These are phyloP conservation scores for Neoaliturus tenellus DNA, from an alignment of 2,888 invertebrate genomes.

Conservation along the genomic window DNA sequence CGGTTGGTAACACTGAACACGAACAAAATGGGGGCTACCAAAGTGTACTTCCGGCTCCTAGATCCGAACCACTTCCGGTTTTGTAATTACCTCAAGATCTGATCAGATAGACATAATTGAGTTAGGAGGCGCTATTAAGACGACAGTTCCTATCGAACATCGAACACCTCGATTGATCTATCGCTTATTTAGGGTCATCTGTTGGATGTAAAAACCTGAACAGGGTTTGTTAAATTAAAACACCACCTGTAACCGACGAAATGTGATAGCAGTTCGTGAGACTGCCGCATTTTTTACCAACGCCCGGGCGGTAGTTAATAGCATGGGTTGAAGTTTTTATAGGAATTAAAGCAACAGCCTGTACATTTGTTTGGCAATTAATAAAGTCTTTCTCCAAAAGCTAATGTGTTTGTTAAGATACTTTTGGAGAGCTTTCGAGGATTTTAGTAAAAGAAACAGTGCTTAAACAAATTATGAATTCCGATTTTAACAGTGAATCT, in stretches of 20 bases:
- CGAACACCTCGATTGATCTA: neutral
- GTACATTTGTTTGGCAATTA: too few species aligned
- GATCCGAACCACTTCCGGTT: constrained; percentile 19
- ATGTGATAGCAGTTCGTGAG: neutral
- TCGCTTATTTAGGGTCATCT: constrained; percentile 4
- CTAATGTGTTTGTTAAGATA: too few species aligned
- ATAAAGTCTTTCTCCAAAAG: too few species aligned
- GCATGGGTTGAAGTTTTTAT: too few species aligned
- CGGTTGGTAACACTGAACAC: constrained; percentile 6
- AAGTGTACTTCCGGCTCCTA: constrained; percentile 22
- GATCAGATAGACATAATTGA: constrained; percentile 3
- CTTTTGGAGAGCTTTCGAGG: too few species aligned
- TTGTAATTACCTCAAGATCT: neutral
- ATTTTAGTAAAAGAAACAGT: too few species aligned
- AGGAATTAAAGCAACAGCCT: too few species aligned
- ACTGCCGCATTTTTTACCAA: neutral
- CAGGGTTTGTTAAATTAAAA: neutral
- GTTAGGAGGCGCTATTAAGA: constrained; percentile 4
- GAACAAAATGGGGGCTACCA: constrained; percentile 16
- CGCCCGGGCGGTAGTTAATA: too few species aligned
- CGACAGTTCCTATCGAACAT: neutral
- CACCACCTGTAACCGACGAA: neutral
- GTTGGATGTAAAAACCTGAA: neutral
- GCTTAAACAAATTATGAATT: too few species aligned
- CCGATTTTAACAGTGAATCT: too few species aligned